Conservation (phyloP, 2,113 vertebrate species). For the Meleagris gallopavo region DNA sequence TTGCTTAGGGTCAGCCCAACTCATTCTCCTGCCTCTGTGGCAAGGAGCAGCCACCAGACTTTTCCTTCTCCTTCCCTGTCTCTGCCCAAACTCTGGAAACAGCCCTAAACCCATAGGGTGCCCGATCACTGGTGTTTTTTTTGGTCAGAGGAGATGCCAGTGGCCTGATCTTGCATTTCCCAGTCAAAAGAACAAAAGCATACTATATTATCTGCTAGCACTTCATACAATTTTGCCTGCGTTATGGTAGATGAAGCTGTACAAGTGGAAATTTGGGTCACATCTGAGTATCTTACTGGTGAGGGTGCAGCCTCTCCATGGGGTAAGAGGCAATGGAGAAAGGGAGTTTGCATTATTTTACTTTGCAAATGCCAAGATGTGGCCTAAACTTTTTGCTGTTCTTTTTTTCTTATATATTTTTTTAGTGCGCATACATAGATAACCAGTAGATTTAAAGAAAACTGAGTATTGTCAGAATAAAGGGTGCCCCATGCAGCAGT, state of each 20-base stretch:
- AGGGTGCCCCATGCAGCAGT: neutral
- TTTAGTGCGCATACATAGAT: neutral
- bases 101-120: neutral
- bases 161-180: neutral
- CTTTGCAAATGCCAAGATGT: neutral
- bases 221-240: neutral
- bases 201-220: neutral
- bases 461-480: neutral
- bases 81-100: too few relatives aligned
- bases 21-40: accelerated
- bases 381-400: neutral
- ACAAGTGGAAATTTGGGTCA: neutral
- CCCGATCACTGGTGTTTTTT: neutral
- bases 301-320: neutral
- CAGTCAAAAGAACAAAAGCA: neutral
- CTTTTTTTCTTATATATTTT: neutral
- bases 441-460: neutral
- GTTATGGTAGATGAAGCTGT: neutral
- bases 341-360: neutral
- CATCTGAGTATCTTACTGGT: neutral
- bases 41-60: neutral
- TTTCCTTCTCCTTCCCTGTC: too few relatives aligned
- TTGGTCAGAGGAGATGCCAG: neutral
- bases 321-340: neutral
- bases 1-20: neutral